Evolutionary conservation across 2,113 vertebrate species (phyloP).

Genomic region (Nycticorax nycticorax): DNA sequence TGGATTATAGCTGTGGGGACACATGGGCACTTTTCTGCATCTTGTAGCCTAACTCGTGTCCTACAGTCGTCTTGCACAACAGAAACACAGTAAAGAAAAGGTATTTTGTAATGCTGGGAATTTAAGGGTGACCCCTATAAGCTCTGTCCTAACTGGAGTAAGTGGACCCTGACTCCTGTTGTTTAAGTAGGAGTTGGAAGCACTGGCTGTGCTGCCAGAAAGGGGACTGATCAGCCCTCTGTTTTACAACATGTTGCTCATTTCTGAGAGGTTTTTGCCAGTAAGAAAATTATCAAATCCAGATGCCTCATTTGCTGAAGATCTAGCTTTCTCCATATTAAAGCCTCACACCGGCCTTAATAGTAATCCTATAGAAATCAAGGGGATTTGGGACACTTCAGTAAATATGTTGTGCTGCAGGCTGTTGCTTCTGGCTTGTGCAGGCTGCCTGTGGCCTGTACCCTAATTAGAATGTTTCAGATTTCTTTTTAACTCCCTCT

Average conservation of each 20-base stretch:
- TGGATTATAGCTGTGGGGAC: background rate
- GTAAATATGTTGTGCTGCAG: background rate
- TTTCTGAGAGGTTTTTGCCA: background rate
- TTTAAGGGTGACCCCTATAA: background rate
- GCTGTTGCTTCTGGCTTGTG: conserved; percentile 2
- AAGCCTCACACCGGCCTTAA: background rate
- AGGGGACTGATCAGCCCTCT: background rate
- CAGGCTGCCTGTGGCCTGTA: background rate
- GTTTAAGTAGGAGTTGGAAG: background rate
- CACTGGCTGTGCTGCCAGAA: background rate
- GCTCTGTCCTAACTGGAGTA: background rate
- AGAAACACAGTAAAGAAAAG: background rate
- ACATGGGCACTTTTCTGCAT: rapidly evolving
- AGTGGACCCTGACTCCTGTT: background rate
- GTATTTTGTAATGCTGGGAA: background rate
- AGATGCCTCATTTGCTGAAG: background rate
- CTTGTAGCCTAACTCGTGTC: background rate
- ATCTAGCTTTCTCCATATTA: background rate
- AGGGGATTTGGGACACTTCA: conserved; percentile 30
- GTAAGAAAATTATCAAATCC: conserved; percentile 13
- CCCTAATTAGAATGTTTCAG: background rate
- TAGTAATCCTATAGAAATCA: background rate
- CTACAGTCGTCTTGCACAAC: background rate
- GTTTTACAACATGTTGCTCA: background rate
- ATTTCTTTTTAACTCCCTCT: conserved; percentile 11